phyloP scores from a whole-genome alignment of 2,888 invertebrate genomes.

The Zootermopsis nevadensis region DNA sequence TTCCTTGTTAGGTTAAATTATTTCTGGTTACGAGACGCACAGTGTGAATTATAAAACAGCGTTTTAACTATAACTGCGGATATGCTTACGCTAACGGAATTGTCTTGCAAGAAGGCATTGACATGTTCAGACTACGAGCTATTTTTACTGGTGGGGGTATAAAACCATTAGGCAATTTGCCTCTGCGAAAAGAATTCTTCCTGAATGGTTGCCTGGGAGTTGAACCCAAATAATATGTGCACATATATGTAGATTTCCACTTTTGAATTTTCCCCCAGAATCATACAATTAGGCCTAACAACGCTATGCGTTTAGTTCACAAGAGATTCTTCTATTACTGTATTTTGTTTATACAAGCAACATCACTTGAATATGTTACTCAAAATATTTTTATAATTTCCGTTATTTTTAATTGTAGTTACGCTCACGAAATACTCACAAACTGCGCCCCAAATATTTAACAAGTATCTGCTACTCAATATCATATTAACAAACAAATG shows the following conservation, averaged over 20 bases:
- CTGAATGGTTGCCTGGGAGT: too few relatives aligned
- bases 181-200: too few relatives aligned
- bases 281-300: neutral
- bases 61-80: too few relatives aligned
- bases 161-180: too few relatives aligned
- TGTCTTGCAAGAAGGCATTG: too few relatives aligned
- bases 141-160: too few relatives aligned
- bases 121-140: too few relatives aligned
- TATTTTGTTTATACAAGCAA: neutral
- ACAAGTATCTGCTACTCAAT: neutral
- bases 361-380: neutral
- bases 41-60: too few relatives aligned
- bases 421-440: neutral
- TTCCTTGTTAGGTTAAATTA: too few relatives aligned
- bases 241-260: neutral
- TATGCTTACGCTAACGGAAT: too few relatives aligned
- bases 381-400: neutral
- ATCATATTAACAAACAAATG: neutral
- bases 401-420: constrained; percentile 9
- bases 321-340: neutral
- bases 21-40: too few relatives aligned
- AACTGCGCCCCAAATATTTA: neutral
- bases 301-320: neutral
- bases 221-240: neutral
- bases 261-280: neutral